Evolutionary conservation across 1,140 invertebrate species (phyloP).

Genomic region (Drosophila subobscura): DNA sequence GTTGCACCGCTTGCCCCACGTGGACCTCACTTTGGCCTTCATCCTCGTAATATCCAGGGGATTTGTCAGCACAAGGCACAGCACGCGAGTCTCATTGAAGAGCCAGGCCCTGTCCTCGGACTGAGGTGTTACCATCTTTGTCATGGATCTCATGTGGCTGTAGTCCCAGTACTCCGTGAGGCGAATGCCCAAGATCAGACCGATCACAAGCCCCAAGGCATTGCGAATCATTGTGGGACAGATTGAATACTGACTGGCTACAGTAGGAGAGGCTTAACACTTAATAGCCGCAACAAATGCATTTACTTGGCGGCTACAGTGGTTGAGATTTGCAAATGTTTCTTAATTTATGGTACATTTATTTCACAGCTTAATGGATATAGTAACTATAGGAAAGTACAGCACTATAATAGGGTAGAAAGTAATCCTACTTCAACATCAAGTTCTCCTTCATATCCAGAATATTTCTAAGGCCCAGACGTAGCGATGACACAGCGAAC

Average conservation of each 20-base stretch:
- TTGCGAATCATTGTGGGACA: background rate
- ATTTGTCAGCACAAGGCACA: conserved; percentile 1
- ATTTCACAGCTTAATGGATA: too few relatives aligned
- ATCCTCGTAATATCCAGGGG: background rate
- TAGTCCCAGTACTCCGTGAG: background rate
- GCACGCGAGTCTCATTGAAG: background rate
- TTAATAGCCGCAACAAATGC: background rate
- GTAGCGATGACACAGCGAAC: background rate
- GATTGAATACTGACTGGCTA: background rate
- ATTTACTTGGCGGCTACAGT: background rate
- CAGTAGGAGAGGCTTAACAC: background rate
- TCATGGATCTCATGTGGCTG: background rate
- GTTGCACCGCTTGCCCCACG: conserved; percentile 4
- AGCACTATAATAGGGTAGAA: too few relatives aligned
- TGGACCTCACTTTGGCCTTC: background rate
- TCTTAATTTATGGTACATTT: too few relatives aligned
- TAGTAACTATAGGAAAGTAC: too few relatives aligned
- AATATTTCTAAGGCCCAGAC: conserved; percentile 1
- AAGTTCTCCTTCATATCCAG: too few relatives aligned
- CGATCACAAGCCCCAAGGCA: background rate
- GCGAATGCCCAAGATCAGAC: background rate
- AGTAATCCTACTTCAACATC: too few relatives aligned
- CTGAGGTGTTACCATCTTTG: background rate
- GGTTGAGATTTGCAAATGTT: too few relatives aligned
- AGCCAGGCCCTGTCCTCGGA: too few relatives aligned